These are phyloP conservation scores for Rhorus exstirpatorius DNA, from an alignment of 2,888 invertebrate genomes.

Conservation along the genomic window DNA sequence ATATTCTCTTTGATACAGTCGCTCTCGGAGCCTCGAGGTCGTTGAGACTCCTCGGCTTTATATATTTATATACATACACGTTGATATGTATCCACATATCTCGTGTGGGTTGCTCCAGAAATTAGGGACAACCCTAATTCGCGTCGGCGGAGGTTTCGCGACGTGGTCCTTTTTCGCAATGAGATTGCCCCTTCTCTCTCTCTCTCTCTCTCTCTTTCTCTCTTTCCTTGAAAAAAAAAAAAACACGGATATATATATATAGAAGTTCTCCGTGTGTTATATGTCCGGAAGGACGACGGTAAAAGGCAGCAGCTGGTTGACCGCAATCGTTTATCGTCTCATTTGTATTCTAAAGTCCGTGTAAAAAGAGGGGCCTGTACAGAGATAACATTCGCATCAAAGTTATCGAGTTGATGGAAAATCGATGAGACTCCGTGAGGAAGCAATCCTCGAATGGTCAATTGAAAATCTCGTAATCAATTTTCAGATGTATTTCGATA, in stretches of 20 bases:
- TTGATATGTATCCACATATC: constrained; percentile 26
- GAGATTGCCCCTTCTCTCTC: no score
- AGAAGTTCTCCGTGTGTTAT: neutral
- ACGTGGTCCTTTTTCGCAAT: constrained; percentile 63
- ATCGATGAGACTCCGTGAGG: no score
- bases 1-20: constrained; percentile 30
- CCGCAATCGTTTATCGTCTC: constrained; percentile 29
- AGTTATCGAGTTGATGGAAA: no score
- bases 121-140: constrained; percentile 63
- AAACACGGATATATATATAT: neutral
- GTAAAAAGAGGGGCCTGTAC: constrained; percentile 6
- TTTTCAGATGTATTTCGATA: neutral
- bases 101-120: constrained; percentile 60
- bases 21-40: constrained; percentile 23
- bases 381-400: no score
- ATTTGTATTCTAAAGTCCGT: constrained; percentile 37
- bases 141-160: constrained; percentile 52
- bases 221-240: neutral
- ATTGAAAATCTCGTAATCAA: neutral
- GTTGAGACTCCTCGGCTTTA: constrained; percentile 23
- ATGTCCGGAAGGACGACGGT: constrained; percentile 46
- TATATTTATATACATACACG: constrained; percentile 12
- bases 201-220: no score
- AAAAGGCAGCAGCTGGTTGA: no score
- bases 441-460: no score